phyloP scores from a whole-genome alignment of 2,797 vertebrate genomes.

The Sylvilagus floridanus region DNA sequence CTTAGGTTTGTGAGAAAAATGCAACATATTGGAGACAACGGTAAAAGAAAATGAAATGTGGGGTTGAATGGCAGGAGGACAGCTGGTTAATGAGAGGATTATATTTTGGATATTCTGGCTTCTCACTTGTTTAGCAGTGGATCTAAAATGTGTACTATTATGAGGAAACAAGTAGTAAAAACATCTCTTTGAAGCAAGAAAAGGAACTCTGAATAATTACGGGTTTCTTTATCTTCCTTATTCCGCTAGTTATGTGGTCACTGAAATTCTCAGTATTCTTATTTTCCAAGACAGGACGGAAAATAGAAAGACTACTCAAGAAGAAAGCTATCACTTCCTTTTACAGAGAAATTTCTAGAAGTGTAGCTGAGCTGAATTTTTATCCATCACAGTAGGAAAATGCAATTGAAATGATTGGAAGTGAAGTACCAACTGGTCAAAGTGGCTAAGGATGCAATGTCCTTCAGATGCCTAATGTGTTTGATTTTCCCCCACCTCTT shows the following conservation, averaged over 20 bases:
- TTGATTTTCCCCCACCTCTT: rapidly evolving
- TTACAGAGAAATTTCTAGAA: not conserved
- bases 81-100: not conserved
- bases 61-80: not conserved
- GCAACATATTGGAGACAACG: not conserved
- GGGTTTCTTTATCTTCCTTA: not conserved
- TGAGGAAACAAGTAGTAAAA: conserved; percentile 3
- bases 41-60: not conserved
- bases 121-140: not conserved
- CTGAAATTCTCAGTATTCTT: conserved; percentile 15
- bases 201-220: conserved; percentile 10
- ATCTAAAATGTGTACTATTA: not conserved
- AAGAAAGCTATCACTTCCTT: not conserved
- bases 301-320: not conserved
- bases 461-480: not conserved
- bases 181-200: not conserved
- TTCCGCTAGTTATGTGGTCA: not conserved
- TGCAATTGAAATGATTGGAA: not conserved
- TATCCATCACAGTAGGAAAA: not conserved
- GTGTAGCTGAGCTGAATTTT: not conserved
- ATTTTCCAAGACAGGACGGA: conserved; percentile 36
- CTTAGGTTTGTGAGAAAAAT: not conserved
- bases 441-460: not conserved
- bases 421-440: not conserved
- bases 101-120: not conserved